A percentile compares a stretch with the other conserved stretches of the same genome.
phyloP scores from a whole-genome alignment of 2,888 invertebrate genomes.

The Orgyia antiqua region DNA sequence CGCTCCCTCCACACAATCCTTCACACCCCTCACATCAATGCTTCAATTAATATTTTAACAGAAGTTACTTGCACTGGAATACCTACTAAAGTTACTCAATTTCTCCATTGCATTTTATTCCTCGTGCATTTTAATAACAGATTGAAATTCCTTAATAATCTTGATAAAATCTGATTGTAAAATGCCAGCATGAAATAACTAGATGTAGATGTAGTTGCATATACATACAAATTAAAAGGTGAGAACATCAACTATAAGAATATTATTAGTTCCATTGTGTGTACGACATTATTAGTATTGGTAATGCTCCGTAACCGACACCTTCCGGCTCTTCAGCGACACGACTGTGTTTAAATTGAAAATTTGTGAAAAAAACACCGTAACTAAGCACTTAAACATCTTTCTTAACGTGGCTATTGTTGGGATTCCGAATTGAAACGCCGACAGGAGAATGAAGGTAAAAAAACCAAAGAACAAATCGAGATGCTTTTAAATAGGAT shows the following conservation, averaged over 20 bases:
- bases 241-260: slow-evolving; percentile 33
- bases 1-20: slow-evolving; percentile 16
- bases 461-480: slow-evolving; percentile 71
- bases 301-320: slow-evolving; percentile 70
- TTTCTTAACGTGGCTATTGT: slow-evolving; percentile 74
- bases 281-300: slow-evolving; percentile 56
- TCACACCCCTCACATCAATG: slow-evolving; percentile 30
- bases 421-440: slow-evolving; percentile 65
- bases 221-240: slow-evolving; percentile 27
- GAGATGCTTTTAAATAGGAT: slow-evolving; percentile 76
- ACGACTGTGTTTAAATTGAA: slow-evolving; percentile 73
- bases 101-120: slow-evolving; percentile 42
- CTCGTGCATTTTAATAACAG: slow-evolving; percentile 46
- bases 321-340: slow-evolving; percentile 72
- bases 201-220: slow-evolving; percentile 27
- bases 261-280: slow-evolving; percentile 37
- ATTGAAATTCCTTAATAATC: slow-evolving; percentile 41
- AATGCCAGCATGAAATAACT: too few relatives aligned
- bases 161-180: slow-evolving; percentile 29
- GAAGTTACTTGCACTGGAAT: slow-evolving; percentile 51
- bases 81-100: slow-evolving; percentile 40
- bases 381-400: slow-evolving; percentile 77
- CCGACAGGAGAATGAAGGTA: slow-evolving; percentile 59
- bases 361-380: slow-evolving; percentile 73
- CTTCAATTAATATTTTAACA: slow-evolving; percentile 71